These are phyloP conservation scores for Caenorhabditis drosophilae DNA, from an alignment of 2,888 invertebrate genomes.

Conservation along the genomic window DNA sequence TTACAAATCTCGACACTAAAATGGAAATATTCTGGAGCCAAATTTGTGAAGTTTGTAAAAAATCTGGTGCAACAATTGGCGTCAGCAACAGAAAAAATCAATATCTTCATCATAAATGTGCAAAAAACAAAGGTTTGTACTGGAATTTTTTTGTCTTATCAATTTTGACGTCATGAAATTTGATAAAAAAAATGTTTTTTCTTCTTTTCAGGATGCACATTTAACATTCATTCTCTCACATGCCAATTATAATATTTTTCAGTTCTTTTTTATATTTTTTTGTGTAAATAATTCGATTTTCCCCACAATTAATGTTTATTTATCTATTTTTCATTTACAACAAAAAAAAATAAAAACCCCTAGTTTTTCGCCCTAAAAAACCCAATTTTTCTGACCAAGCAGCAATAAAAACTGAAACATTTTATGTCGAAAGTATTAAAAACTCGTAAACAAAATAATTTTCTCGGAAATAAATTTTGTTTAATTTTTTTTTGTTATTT, in stretches of 20 bases:
- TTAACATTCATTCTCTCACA: conserved; percentile 28
- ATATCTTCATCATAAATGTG: conserved; percentile 38
- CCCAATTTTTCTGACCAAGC: neutral
- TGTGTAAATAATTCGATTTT: neutral
- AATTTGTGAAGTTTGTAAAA: conserved; percentile 27
- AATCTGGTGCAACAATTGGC: conserved; percentile 33
- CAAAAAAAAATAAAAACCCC: too few species aligned
- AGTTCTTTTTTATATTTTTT: conserved; percentile 5
- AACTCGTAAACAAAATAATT: too few species aligned
- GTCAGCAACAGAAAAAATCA: conserved; percentile 27
- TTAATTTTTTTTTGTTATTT: too few species aligned
- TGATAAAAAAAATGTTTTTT: neutral
- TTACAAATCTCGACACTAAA: conserved; percentile 34
- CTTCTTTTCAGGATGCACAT: conserved; percentile 32
- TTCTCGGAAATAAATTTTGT: too few species aligned
- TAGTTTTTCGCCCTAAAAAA: neutral
- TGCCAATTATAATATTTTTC: conserved; percentile 8
- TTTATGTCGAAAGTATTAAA: neutral
- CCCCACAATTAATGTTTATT: too few species aligned
- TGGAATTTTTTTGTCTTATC: neutral
- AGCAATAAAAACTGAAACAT: too few species aligned
- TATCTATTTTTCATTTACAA: too few species aligned
- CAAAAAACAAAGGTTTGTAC: conserved; percentile 22
- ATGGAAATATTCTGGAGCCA: conserved; percentile 40
- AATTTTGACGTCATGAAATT: too few species aligned